Evolutionary conservation across 2,888 invertebrate species (phyloP), one percentile per base, ranked within the genome.

Genomic region (Yponomeuta evonymella): DNA sequence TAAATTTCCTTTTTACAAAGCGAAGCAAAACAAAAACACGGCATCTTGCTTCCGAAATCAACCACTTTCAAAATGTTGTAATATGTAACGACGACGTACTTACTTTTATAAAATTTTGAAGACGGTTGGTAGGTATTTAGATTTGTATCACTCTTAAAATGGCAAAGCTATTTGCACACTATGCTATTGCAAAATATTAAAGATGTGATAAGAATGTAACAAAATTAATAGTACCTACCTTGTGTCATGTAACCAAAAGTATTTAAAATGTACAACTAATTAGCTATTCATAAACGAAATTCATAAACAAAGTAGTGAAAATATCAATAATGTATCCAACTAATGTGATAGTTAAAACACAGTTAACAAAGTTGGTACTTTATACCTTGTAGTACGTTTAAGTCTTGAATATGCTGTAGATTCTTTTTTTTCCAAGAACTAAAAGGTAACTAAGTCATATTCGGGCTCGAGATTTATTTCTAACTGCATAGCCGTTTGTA

Each of bases 151-250:
- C 15, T 58, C 51, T 58, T 58, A 58, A 65, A 12, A 11, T 29
- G 65, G 65, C 30, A 65, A 65, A 11, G 33, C 65, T 65, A 29
- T 8, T n/a, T 65, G 65, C 65, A 65, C 65, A 30, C 33, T 48
- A 67, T 67, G 67, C 67, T 67, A 67, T 67, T 43, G 67, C 67
- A 67, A 67, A 15, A 33, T 29, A n/a, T 65, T 23, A 65, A 30
- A 65, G 29, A 30, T 65, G 65, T 65, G 65, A 65, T 33, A 33
- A 65, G 30, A 29, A 65, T 29, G 1, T 65, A 29, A 65, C 51
- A 15, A 58, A 30, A 65, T 10, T 30, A 33, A 6, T 30, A 33
- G 29, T 23, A 33, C 33, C 23, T 23, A 64, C 33, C 43, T 43
- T 43, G 43, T 8, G 15, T 58, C 15, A 58, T 58, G 51, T 58